Conservation (phyloP, 2,113 vertebrate genomes). For the Poeciliopsis retropinna region DNA sequence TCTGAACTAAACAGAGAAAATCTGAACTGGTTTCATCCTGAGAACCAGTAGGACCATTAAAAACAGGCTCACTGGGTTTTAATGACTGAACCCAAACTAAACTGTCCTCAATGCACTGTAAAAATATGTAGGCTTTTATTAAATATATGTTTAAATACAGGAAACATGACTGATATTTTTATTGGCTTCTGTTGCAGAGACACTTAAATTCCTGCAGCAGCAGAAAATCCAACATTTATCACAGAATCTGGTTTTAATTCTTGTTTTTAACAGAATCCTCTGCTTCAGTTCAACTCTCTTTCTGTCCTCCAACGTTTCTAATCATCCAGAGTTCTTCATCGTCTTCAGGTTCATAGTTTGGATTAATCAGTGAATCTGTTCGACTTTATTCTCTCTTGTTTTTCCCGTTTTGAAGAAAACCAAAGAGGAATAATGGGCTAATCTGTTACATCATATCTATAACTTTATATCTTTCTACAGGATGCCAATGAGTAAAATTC, state of each 20-base stretch:
- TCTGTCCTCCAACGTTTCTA: too few relatives aligned
- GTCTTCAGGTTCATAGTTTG: too few relatives aligned
- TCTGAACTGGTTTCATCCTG: too few relatives aligned
- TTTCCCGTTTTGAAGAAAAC: neutral
- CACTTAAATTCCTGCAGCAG: neutral
- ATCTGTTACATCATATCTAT: neutral
- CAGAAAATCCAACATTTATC: too few relatives aligned
- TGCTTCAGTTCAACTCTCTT: too few relatives aligned
- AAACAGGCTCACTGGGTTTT: neutral
- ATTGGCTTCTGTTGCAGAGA: neutral
- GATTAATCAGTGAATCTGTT: neutral
- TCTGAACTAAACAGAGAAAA: neutral
- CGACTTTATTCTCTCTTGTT: neutral
- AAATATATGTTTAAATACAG: neutral
- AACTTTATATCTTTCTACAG: neutral
- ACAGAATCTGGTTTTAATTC: too few relatives aligned
- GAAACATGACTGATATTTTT: neutral
- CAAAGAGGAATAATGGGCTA: neutral
- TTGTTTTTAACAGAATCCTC: too few relatives aligned
- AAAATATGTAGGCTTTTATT: too few relatives aligned
- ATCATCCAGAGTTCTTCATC: too few relatives aligned
- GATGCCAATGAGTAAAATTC: neutral
- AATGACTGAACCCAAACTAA: neutral
- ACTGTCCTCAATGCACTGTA: neutral
- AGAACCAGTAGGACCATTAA: neutral